Evolutionary conservation across 23 tunicate genomes (phyloP), one percentile per base, ranked within the genome.

Genomic region (Trididemnum miniatum): DNA sequence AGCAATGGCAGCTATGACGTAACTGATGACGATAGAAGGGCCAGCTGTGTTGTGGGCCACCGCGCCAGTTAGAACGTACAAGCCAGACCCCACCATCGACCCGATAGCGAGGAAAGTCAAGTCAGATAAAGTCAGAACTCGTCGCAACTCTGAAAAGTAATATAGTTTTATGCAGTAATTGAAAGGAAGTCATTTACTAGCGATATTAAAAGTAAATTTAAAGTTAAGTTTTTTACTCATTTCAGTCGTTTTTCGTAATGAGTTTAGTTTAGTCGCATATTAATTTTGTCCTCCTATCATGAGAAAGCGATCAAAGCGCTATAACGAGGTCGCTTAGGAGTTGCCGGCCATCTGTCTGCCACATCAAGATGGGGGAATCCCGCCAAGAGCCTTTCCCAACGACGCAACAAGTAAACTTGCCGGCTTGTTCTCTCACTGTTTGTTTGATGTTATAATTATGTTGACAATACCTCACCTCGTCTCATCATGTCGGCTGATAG

Each of bases 391-490:
- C n/a, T n/a, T n/a, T n/a, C n/a, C n/a, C n/a, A n/a, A n/a, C n/a
- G n/a, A n/a, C n/a, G n/a, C n/a, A n/a, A n/a, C n/a, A n/a, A n/a
- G n/a, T n/a, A n/a, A n/a, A n/a, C n/a, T n/a, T n/a, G n/a, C n/a
- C n/a, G n/a, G n/a, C n/a, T n/a, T n/a, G n/a, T n/a, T n/a, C n/a
- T n/a, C n/a, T n/a, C n/a, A n/a, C n/a, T n/a, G n/a, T n/a, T n/a
- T n/a, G n/a, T n/a, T n/a, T n/a, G n/a, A n/a, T n/a, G n/a, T n/a
- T n/a, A n/a, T n/a, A n/a, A n/a, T n/a, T n/a, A n/a, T n/a, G n/a
- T n/a, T n/a, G n/a, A n/a, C n/a, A n/a, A n/a, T n/a, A n/a, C n/a
- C 76, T 85, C 65, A 91, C 97, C 97, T 64, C 74, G 65, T 67
- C 87, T 52, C 81, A 77, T 80, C 67, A 84, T 75, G 34, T 91